Evolutionary conservation across 2,797 vertebrate species (phyloP), one percentile per base, ranked within the genome.

Genomic region (Cuculus canorus): DNA sequence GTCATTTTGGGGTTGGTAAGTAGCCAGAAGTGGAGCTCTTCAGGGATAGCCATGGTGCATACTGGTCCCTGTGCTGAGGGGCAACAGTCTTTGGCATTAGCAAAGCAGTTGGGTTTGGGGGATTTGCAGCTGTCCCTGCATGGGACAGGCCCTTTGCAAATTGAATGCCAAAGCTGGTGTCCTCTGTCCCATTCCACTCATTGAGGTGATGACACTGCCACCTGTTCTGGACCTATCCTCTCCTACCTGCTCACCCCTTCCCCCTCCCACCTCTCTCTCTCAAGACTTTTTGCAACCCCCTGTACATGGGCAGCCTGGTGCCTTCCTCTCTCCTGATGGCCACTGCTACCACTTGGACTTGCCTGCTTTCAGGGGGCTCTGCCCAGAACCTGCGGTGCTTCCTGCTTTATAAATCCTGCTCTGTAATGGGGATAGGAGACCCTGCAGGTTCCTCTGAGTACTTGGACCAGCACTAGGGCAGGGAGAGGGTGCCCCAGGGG

Each of bases 231-330:
- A 41, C 43, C 41, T 65, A 43, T 47, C 32, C 32, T 47, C 43
- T 65, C 41, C 63, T 65, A 63, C 63, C 16, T 13, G 10, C 66
- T 76, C 17, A 13, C 17, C 28, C 28, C 32, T 35, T 28, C 17
- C 37, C 35, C 52, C 25, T 56, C 32, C 41, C n/a, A 47, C 43
- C 14, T 85, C 45, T 41, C 25, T 39, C 25, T 39, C 61, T 65
- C 12, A 93, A 98, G 98, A 97, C 97, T 2, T 95, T 98, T 64
- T 89, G 97, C 87, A 97, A 98, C 88, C 98, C 97, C 1, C 43
- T 97, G 35, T 98, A 98, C 32, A 88, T 95, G 79, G 97, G 93
- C 89, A 97, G 97, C 86, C 96, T 98, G 39, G 95, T 97, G 54
- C 96, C 97, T 11, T 96, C 97, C 41, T 98, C 97, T 41, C 56